These are phyloP conservation scores for Paramormyrops kingsleyae DNA, from an alignment of 2,113 vertebrate genomes.

Conservation along the genomic window DNA sequence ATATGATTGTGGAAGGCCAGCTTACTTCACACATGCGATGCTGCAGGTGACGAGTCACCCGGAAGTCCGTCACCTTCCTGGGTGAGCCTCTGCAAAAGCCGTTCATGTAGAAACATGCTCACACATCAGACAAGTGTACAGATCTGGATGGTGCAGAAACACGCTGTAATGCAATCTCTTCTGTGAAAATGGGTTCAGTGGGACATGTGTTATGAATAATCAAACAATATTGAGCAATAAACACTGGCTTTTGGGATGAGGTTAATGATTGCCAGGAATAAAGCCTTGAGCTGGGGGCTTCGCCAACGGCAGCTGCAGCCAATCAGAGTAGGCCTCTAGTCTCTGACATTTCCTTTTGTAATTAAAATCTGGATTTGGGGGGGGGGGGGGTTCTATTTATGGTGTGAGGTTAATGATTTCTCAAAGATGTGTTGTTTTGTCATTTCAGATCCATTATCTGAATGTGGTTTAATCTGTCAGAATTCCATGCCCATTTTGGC, in stretches of 20 bases:
- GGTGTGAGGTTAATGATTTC: constrained; percentile 51
- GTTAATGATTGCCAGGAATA: constrained; percentile 14
- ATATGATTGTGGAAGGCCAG: neutral
- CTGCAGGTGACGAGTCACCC: neutral
- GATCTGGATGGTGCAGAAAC: neutral
- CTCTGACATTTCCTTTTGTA: constrained; percentile 13
- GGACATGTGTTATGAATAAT: constrained; percentile 6
- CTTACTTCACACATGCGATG: neutral
- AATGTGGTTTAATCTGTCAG: constrained; percentile 54
- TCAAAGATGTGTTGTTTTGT: constrained; percentile 39
- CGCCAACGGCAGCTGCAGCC: constrained; percentile 29
- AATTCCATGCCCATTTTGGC: constrained; percentile 47
- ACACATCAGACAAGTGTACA: neutral
- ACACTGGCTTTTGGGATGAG: neutral
- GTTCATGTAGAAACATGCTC: neutral
- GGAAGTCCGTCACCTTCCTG: neutral
- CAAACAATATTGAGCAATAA: constrained; percentile 9
- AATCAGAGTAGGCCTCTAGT: constrained; percentile 30
- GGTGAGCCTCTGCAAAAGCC: neutral
- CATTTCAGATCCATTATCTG: constrained; percentile 59
- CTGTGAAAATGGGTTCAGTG: neutral
- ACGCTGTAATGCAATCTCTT: neutral
- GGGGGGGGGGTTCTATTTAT: constrained; percentile 25
- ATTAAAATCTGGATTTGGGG: constrained; percentile 20
- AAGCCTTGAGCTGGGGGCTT: neutral